Evolutionary conservation across 2,797 vertebrate genomes (phyloP), one percentile per base, ranked within the genome.

Genomic region (Micromesistius poutassou): DNA sequence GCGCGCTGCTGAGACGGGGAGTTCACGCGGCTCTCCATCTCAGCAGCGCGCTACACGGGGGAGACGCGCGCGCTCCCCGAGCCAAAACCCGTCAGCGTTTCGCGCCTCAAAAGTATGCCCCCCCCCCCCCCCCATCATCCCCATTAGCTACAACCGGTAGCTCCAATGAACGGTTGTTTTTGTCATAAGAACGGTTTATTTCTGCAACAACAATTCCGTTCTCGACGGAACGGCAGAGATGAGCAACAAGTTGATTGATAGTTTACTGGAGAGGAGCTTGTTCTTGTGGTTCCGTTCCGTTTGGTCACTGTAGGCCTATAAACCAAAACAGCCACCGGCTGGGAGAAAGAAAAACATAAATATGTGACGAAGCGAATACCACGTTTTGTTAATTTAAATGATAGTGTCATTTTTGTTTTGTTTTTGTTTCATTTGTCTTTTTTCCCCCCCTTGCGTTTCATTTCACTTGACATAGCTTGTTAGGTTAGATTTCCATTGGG

Each of bases 1-100:
- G 89, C 80, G 94, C 94, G 86, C 94, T 94, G 93, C 94, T 62
- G 55, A 6, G 92, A 3, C 78, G 30, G 73, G 25, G 77, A 71
- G 40, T 16, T 62, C 78, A 62, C 72, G 72, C 72, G n/a, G 33
- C 4, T n/a, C 72, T 71, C 71, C 66, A 38, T 38, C 25, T n/a
- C 19, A n/a, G 50, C 50, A 62, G 14, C 50, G 50, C 14, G 14
- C 50, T n/a, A 14, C 10, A n/a, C 4, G 50, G 50, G 50, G n/a
- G 30, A 71, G 68, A 62, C 68, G 68, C 68, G 68, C 68, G 68
- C 68, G 30, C 68, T 30, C 68, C 25, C 68, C 4, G 28, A 16
- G 5, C 55, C 4, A 62, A 22, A 62, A 25, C 22, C 55, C 55
- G 22, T 62, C 55, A 62, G 55, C 55, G 7, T n/a, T 50, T 50